Evolutionary conservation across 2,113 vertebrate genomes (phyloP), one percentile per base, ranked within the genome.

Genomic region (Barbus barbus): DNA sequence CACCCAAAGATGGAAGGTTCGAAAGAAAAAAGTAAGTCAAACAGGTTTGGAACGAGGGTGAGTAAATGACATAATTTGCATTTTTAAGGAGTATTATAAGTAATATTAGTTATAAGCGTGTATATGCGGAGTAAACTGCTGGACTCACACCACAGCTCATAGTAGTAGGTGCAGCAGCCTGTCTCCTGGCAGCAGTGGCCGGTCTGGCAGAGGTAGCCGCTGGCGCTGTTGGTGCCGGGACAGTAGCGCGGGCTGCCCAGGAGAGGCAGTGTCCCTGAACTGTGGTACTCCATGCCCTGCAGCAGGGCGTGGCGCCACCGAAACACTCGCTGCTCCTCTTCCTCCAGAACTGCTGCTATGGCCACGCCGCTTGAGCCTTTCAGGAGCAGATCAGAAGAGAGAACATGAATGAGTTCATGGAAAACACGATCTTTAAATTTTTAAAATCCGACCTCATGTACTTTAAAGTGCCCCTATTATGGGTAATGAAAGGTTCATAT

Each of bases 121-220:
- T 36, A 12, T 38, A 12, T 28, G 20, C 72, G 18, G 31, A 26
- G 41, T 9, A 46, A 48, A 61, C 48, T 26, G 18, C 12, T 18
- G 44, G 26, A 97, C 97, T 97, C 91, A 99, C 97, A 98, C 97
- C 97, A 99, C 87, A 99, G 96, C 91, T 99, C 97, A 80, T 97
- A 99, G 93, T 98, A 98, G 94, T 98, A 98, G 67, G 97, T 98
- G 84, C 97, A 98, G 95, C 97, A 99, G 91, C 97, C 96, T 0
- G 94, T 97, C 93, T 98, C 97, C 84, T 97, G 97, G 9, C 97
- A 99, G 95, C 97, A 99, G 94, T 98, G 97, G 9, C 97, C 97
- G 0, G 95, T 98, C 89, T 97, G 97, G 92, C 97, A 98, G 87
- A 97, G 95, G 91, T 98, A 99, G 60, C 96, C 96, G 81, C 95